Evolutionary conservation across 2,797 vertebrate genomes (phyloP).

Genomic region (Crenuchus spilurus): DNA sequence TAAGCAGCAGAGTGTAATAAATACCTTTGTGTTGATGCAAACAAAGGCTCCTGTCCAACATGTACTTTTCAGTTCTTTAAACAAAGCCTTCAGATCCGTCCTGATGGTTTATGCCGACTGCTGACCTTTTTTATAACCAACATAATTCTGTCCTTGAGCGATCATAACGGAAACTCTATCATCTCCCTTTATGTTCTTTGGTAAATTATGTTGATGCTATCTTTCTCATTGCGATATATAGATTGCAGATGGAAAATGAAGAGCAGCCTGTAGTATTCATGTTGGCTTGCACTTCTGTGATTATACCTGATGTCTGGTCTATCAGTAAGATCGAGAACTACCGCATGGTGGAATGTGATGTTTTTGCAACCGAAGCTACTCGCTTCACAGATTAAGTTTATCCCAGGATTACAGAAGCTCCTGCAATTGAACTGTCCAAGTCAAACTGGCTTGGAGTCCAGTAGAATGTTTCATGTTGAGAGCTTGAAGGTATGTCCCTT

Average conservation of each 20-base stretch:
- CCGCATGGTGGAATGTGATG: conserved; percentile 31
- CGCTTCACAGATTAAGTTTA: conserved; percentile 40
- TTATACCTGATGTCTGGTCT: conserved; percentile 33
- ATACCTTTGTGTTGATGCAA: conserved; percentile 48
- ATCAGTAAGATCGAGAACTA: conserved; percentile 2
- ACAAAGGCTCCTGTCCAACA: conserved; percentile 41
- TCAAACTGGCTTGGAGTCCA: conserved; percentile 44
- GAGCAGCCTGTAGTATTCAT: conserved; percentile 51
- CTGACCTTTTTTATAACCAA: conserved; percentile 50
- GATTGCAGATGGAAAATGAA: conserved; percentile 58
- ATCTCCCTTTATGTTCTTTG: conserved; percentile 55
- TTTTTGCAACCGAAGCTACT: conserved; percentile 31
- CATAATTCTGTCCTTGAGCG: conserved; percentile 60
- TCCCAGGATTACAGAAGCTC: conserved; percentile 44
- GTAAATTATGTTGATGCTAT: conserved; percentile 57
- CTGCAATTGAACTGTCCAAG: conserved; percentile 45
- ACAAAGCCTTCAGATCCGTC: conserved; percentile 41
- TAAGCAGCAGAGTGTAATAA: conserved; percentile 25
- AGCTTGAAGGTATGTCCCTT: conserved; percentile 33
- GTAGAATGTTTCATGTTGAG: conserved; percentile 30
- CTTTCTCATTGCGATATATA: conserved; percentile 51
- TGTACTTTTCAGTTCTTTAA: conserved; percentile 48
- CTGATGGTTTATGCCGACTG: conserved; percentile 43
- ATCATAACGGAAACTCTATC: conserved; percentile 56
- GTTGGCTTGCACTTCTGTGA: conserved; percentile 32